Conservation (phyloP, 2,888 invertebrate genomes). For the Dynastes grantii region DNA sequence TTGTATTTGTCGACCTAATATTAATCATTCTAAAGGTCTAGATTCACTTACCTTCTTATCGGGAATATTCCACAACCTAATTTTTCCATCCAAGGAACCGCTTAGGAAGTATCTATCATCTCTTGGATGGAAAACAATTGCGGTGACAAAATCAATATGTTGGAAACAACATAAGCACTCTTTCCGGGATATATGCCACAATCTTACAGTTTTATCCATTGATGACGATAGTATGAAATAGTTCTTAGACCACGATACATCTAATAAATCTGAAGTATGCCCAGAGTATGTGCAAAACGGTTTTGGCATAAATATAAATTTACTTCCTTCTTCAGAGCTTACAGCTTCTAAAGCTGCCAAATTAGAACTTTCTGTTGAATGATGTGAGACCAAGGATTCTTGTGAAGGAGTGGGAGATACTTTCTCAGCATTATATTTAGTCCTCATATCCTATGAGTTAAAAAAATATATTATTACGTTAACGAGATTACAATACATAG, state of each 20-base stretch:
- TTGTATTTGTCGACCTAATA: not conserved
- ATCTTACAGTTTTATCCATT: conserved; percentile 97
- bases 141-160: conserved; percentile 99
- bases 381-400: conserved; percentile 89
- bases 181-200: conserved; percentile 98
- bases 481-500: too few relatives aligned
- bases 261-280: conserved; percentile 96
- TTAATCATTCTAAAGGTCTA: conserved; percentile 4
- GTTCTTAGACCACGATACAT: conserved; percentile 99
- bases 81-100: conserved; percentile 97
- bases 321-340: conserved; percentile 75
- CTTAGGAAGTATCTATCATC: conserved; percentile 95
- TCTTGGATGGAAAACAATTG: conserved; percentile 97
- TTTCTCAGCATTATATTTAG: conserved; percentile 94
- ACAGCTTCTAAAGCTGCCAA: conserved; percentile 75
- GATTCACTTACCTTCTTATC: conserved; percentile 85
- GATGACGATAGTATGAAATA: conserved; percentile 98
- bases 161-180: conserved; percentile 99
- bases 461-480: not conserved
- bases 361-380: conserved; percentile 78
- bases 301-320: conserved; percentile 86
- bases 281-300: conserved; percentile 96
- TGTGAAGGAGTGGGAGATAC: conserved; percentile 95
- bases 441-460: conserved; percentile 86
- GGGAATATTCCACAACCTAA: conserved; percentile 99